Evolutionary conservation across 2,113 vertebrate species (phyloP).

Genomic region (Aythya baeri): DNA sequence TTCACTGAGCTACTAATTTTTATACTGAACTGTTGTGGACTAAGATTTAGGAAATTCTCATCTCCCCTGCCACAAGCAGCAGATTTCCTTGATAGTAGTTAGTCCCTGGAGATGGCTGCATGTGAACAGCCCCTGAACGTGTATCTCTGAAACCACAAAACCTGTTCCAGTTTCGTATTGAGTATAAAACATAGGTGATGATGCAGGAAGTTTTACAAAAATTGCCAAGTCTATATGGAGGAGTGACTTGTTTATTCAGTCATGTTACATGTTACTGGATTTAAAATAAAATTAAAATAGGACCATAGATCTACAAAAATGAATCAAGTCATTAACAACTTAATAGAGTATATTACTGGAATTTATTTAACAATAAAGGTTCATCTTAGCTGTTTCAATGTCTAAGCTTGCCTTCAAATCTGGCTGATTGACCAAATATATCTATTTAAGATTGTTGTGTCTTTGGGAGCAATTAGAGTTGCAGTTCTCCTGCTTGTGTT

Average conservation of each 20-base stretch:
- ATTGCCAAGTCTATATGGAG: neutral
- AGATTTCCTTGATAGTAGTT: neutral
- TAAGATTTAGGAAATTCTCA: neutral
- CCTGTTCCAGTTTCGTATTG: rapidly evolving
- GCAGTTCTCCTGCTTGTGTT: neutral
- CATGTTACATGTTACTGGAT: neutral
- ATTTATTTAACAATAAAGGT: neutral
- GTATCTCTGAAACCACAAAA: neutral
- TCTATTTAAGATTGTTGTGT: neutral
- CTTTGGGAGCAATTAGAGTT: neutral
- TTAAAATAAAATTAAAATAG: neutral
- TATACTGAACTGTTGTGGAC: neutral
- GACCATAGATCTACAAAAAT: neutral
- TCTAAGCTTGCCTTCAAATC: neutral
- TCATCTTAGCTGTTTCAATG: neutral
- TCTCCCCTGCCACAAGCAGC: neutral
- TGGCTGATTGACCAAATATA: neutral
- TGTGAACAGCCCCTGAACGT: neutral
- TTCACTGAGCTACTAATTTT: neutral
- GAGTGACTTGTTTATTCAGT: neutral
- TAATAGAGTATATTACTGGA: neutral
- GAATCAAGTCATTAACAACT: neutral
- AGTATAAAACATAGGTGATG: neutral
- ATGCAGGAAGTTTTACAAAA: neutral
- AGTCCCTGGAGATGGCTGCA: neutral